Evolutionary conservation across 2,797 vertebrate species (phyloP).

Genomic region (Apogon hyalosoma): DNA sequence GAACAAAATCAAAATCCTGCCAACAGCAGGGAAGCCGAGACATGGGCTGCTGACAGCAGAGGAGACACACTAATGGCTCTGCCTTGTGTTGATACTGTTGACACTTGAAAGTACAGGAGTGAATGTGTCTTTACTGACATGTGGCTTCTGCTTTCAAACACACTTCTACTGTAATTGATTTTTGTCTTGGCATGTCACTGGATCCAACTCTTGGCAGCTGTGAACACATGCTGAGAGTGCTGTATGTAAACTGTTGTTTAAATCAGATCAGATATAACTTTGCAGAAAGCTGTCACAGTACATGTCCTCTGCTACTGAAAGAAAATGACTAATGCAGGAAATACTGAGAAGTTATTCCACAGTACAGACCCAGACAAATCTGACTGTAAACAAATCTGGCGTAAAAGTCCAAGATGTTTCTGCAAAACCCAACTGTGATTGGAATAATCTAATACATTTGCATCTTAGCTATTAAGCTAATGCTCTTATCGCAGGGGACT

Average conservation of each 20-base stretch:
- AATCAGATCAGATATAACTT: neutral
- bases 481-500: constrained; percentile 63
- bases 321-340: constrained; percentile 51
- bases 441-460: constrained; percentile 57
- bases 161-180: constrained; percentile 33
- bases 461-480: constrained; percentile 59
- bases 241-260: neutral
- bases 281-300: neutral
- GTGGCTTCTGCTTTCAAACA: constrained; percentile 39
- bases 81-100: constrained; percentile 66
- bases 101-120: constrained; percentile 55
- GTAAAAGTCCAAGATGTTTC: constrained; percentile 33
- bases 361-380: constrained; percentile 18
- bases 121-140: constrained; percentile 38
- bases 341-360: constrained; percentile 34
- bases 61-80: constrained; percentile 64
- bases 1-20: constrained; percentile 60
- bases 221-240: constrained; percentile 1
- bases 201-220: constrained; percentile 11
- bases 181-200: constrained; percentile 14
- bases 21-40: constrained; percentile 51
- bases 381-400: constrained; percentile 23
- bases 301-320: constrained; percentile 26
- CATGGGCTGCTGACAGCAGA: constrained; percentile 58
- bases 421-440: constrained; percentile 38